These are phyloP conservation scores for Staurois parvus DNA, from an alignment of 2,797 vertebrate species.

Conservation along the genomic window DNA sequence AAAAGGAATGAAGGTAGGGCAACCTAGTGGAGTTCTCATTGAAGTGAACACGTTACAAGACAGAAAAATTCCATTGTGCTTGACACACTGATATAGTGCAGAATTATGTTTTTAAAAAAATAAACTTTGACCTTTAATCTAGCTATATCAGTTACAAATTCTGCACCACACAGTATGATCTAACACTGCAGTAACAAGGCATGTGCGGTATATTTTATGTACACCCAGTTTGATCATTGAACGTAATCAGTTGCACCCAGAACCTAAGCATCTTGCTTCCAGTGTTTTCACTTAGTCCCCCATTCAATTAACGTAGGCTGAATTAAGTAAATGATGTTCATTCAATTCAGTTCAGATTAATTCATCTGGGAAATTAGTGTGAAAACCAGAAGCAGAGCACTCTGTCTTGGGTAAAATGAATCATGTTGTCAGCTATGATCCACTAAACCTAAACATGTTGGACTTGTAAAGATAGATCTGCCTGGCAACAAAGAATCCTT, in stretches of 20 bases:
- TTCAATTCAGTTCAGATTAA: constrained; percentile 5
- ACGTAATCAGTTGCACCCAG: not conserved
- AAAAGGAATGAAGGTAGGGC: too few species aligned
- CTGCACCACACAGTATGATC: not conserved
- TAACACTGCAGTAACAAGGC: not conserved
- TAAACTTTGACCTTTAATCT: not conserved
- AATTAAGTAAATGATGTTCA: constrained; percentile 5
- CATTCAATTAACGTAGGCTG: constrained; percentile 4
- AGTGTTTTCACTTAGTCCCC: not conserved
- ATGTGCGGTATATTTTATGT: not conserved
- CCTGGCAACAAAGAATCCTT: not conserved
- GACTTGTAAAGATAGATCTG: not conserved
- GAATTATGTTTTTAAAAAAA: not conserved
- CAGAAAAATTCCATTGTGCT: too few species aligned
- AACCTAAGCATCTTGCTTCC: not conserved
- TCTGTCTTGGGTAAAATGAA: not conserved
- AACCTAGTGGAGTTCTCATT: too few species aligned
- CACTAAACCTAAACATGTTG: not conserved
- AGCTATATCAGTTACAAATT: not conserved
- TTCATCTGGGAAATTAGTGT: constrained; percentile 7
- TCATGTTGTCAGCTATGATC: constrained; percentile 6
- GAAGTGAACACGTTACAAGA: too few species aligned
- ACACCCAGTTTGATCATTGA: not conserved
- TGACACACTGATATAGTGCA: too few species aligned
- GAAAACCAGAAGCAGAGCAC: constrained; percentile 5